Percentiles rank a stretch among this genome's conserved stretches.
These are phyloP conservation scores for Chydorus sphaericus DNA, from an alignment of 2,888 invertebrate genomes.

Conservation along the genomic window DNA sequence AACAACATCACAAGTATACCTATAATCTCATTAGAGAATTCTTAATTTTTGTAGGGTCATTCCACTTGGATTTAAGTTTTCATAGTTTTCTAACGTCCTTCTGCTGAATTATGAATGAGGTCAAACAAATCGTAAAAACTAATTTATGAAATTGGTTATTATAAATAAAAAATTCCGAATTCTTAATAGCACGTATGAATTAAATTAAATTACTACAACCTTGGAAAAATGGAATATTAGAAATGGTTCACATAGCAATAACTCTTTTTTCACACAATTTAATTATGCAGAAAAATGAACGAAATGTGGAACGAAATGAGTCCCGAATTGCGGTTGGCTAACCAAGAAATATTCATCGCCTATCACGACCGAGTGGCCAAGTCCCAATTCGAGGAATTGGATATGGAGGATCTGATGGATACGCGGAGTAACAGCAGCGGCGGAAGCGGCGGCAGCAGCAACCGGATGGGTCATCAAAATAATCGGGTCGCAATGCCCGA, in stretches of 20 bases:
- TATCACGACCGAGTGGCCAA: slow-evolving; percentile 15
- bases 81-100: no score
- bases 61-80: no score
- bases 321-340: slow-evolving; percentile 5
- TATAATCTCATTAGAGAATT: neutral
- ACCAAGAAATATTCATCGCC: slow-evolving; percentile 12
- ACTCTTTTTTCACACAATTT: neutral
- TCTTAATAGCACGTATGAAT: no score
- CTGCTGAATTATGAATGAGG: no score
- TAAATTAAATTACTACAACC: no score
- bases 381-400: neutral
- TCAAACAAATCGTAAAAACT: no score
- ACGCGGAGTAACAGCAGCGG: neutral
- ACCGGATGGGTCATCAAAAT: no score
- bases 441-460: no score
- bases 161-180: no score
- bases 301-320: slow-evolving; percentile 15
- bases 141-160: no score
- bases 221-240: no score
- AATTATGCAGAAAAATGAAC: slow-evolving; percentile 15
- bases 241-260: neutral
- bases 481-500: neutral
- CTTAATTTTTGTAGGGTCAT: neutral
- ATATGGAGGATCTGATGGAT: slow-evolving; percentile 5
- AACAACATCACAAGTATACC: slow-evolving; percentile 8